A percentile compares a stretch with the other conserved stretches of the same genome.
Conservation (phyloP, 1,140 invertebrate genomes). For the Stegodyphus mimosarum region DNA sequence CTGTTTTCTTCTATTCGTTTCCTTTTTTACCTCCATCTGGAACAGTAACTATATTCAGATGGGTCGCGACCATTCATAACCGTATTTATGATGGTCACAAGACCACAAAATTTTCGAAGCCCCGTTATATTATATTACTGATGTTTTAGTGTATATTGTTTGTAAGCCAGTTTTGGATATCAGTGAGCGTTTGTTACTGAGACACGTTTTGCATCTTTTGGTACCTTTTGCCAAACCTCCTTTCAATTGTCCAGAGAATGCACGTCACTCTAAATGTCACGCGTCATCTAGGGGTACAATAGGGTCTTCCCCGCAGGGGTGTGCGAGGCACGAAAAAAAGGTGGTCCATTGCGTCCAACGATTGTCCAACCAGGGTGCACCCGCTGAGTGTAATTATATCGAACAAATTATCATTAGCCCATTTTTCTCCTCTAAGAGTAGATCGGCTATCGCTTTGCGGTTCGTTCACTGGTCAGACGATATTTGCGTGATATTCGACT, state of each 20-base stretch:
- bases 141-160: no score
- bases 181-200: no score
- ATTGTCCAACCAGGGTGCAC: neutral
- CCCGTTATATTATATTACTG: no score
- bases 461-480: neutral
- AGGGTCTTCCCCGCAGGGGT: neutral
- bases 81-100: no score
- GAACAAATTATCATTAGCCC: slow-evolving; percentile 1
- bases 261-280: neutral
- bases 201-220: neutral
- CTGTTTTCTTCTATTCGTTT: no score
- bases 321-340: neutral
- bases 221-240: neutral
- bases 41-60: no score
- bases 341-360: neutral
- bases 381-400: neutral
- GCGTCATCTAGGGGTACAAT: no score
- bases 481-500: neutral
- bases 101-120: no score
- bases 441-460: neutral
- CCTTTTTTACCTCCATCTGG: no score
- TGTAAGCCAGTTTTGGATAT: no score
- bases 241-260: neutral
- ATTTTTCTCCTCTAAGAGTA: neutral
- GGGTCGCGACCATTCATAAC: no score